Evolutionary conservation across 2,797 vertebrate species (phyloP), one percentile per base, ranked within the genome.

Genomic region (Phataginus tetradactyla): DNA sequence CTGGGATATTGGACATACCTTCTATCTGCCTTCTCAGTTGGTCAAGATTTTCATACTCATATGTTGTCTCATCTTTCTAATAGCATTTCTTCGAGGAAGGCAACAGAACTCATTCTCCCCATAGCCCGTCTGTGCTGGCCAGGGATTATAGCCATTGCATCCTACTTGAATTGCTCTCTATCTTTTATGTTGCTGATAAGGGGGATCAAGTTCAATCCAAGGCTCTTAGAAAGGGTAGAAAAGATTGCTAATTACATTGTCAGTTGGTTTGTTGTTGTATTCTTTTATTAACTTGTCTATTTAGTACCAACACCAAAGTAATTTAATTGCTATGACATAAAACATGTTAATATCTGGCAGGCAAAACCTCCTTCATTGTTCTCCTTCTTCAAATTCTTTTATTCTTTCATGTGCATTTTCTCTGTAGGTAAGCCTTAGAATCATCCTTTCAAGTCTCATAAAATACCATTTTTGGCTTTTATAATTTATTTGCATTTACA

Each of bases 401-500:
- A 39, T 71, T 69, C 7, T 13, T 84, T 93, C 34, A 7, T 42
- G 34, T 53, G 10, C 57, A 89, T 80, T 93, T 91, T 86, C 68
- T 59, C 37, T 80, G 81, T 85, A 71, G 49, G 77, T 37, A 81
- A 91, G 80, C 21, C 72, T 81, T 66, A 79, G 25, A 93, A 80
- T 89, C 59, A 95, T 68, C 34, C 49, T 93, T 94, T 72, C 66
- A 59, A 75, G 74, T 66, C 71, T 81, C 29, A 45, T 32, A 64
- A 81, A 94, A 57, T 90, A 77, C 63, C 39, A 75, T 83, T 90
- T 91, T 8, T 27, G 39, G 15, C 1, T 66, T 85, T 93, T 37
- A 91, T 93, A 34, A 86, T 68, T 96, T 77, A 57, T 83, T 83
- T 93, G 45, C 75, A 85, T 64, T 94, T 87, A 87, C 59, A 94